Base-by-base conservation (phyloP, 2,888 invertebrate genomes). In the Melipona bicolor region DNA sequence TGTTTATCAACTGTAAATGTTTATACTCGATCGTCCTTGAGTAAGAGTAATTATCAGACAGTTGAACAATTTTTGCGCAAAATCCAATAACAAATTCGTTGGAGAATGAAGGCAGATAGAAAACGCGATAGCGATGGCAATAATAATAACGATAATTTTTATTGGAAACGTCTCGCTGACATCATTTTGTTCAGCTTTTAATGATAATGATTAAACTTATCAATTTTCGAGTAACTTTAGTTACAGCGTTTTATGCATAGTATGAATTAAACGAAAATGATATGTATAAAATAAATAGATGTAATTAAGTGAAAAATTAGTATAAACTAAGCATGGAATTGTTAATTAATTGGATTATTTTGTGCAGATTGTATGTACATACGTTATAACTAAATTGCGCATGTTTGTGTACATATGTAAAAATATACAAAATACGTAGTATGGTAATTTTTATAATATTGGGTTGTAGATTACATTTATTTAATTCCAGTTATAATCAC, bases 81-180 rank as follows among this genome's bases (percentile, higher is more conserved):
- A 43, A 49, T 61, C n/a, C 27, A 75, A 75, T 54, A 79, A 75
- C 49, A 69, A 69, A 69, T 62, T 75, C 49, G 11, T 21, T 70
- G 62, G n/a, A 69, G 75, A 69, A 61, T 27, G 52, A 61, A 52
- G 4, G 24, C 3, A 15, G 56, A 65, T 73, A 73, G 54, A 11
- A 11, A 11, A 24, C n/a, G n/a, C 15, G 76, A 79, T 65, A 62
- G 21, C 6, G 43, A 24, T 27, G 13, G 36, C 49, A 61, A 65
- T 43, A 65, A 65, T 74, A 65, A 65, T 65, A 43, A 56, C 19
- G 54, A 74, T 74, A 61, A 52, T 50, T 75, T 74, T 49, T 62
- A 62, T 75, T 43, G 11, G 21, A 0, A 50, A 43, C 43, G 43
- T 54, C 13, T 50, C 43, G 32, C 61, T 43, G 27, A 75, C 75